phyloP scores from a whole-genome alignment of 2,797 vertebrate species.

The Pogoniulus pusillus region DNA sequence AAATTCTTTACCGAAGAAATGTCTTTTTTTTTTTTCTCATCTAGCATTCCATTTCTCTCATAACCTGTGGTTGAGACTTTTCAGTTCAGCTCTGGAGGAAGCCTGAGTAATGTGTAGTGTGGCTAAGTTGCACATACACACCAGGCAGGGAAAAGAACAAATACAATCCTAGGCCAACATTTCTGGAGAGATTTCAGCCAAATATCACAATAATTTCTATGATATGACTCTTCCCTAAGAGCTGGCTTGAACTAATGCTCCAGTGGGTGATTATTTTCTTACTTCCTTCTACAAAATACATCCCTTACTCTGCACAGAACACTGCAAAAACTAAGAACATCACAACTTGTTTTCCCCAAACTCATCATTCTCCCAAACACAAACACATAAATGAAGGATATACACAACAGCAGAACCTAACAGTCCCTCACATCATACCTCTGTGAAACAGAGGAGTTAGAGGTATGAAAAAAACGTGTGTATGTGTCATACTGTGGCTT shows the following conservation, averaged over 20 bases:
- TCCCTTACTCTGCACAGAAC: neutral
- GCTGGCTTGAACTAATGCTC: neutral
- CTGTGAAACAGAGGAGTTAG: neutral
- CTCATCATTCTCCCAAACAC: neutral
- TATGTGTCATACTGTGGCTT: neutral
- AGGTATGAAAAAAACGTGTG: neutral
- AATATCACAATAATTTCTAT: neutral
- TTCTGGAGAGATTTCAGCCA: neutral
- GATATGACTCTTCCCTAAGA: neutral
- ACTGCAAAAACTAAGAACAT: neutral
- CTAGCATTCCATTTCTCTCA: neutral
- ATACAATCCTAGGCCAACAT: neutral
- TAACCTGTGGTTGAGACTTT: neutral
- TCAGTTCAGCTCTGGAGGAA: neutral
- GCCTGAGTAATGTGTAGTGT: neutral
- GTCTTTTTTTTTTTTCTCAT: neutral
- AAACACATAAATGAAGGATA: neutral
- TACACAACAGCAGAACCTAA: neutral
- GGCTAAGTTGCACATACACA: neutral
- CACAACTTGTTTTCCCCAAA: neutral
- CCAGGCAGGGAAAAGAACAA: neutral
- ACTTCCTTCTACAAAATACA: neutral
- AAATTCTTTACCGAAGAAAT: neutral
- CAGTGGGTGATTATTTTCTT: neutral
- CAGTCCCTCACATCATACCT: neutral